Evolutionary conservation across 2,113 vertebrate species (phyloP), one percentile per base, ranked within the genome.

Genomic region (Aspiorhynchus laticeps): DNA sequence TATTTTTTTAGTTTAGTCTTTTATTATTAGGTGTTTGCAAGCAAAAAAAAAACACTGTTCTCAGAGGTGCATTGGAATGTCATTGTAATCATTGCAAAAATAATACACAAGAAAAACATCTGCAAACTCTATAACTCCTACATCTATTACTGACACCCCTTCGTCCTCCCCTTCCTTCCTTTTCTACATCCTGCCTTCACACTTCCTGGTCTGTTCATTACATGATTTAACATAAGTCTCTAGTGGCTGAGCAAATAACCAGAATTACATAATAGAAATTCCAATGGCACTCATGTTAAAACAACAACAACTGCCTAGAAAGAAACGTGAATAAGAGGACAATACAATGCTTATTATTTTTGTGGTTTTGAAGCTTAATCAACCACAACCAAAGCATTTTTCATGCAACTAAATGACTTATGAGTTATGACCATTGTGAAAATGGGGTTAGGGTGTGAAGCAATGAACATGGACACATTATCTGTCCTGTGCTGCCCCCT

Each of bases 141-240:
- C 4, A 0, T 71, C 21, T 51, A 33, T 33, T n/a, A 83, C 43
- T 83, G 65, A 71, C 63, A 83, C 31, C 61, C 9, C 65, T 51
- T 83, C 2, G 43, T 69, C 26, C 38, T 48, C 26, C 41, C 41
- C 65, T 83, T 83, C 80, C 76, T 53, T 83, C 26, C 65, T 71
- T 26, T 21, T 79, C 81, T 83, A 65, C 59, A 65, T 81, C 65
- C 61, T 83, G 41, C 81, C 46, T 69, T 83, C 80, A 28, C 24
- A 36, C 51, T 82, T 46, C n/a, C 38, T 46, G 61, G 26, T 46
- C 2, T 46, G n/a, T 65, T 1, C 38, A 3, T 71, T 71, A 33
- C 9, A 83, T 24, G n/a, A 65, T 46, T 46, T 46, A 28, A 71
- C 43, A 71, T 67, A 31, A 1, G 5, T 69, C 78, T 80, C 56